These are phyloP conservation scores for Lasaia peninsularis DNA, from an alignment of 1,140 invertebrate species.

Conservation along the genomic window DNA sequence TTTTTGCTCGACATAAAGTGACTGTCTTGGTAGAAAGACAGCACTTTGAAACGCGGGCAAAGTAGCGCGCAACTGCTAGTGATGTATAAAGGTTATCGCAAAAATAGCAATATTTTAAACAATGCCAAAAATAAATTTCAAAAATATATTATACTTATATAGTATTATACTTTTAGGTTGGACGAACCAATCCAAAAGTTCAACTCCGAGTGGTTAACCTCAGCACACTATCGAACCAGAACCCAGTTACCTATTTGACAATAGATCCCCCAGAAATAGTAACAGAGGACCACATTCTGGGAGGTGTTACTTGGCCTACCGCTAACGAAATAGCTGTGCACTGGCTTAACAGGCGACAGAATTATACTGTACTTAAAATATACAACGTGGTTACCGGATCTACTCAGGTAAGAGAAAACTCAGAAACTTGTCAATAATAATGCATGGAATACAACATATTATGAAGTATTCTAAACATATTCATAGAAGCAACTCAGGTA, in stretches of 20 bases:
- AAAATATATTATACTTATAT: no score
- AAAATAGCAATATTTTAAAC: no score
- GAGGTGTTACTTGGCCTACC: constrained; percentile 87
- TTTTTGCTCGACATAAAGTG: no score
- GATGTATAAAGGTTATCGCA: no score
- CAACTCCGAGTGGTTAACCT: constrained; percentile 59
- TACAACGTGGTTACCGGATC: constrained; percentile 46
- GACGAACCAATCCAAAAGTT: constrained; percentile 63
- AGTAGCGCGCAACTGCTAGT: no score
- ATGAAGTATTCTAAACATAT: no score
- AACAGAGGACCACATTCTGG: constrained; percentile 75
- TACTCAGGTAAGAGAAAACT: constrained; percentile 35
- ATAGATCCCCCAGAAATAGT: constrained; percentile 70
- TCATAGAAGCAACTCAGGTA: no score
- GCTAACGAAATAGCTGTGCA: constrained; percentile 83
- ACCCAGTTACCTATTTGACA: constrained; percentile 30
- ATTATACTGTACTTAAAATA: constrained; percentile 74
- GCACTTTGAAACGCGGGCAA: no score
- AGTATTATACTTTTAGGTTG: constrained; percentile 48
- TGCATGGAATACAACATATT: no score
- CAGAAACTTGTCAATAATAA: no score
- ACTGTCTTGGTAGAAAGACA: no score
- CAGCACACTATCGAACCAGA: constrained; percentile 27
- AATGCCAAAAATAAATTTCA: constrained; percentile 3
- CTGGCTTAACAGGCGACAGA: constrained; percentile 94